Percentiles rank a stretch among this genome's conserved stretches.
These are phyloP conservation scores for Pediacus dermestoides DNA, from an alignment of 2,888 invertebrate genomes.

Conservation along the genomic window DNA sequence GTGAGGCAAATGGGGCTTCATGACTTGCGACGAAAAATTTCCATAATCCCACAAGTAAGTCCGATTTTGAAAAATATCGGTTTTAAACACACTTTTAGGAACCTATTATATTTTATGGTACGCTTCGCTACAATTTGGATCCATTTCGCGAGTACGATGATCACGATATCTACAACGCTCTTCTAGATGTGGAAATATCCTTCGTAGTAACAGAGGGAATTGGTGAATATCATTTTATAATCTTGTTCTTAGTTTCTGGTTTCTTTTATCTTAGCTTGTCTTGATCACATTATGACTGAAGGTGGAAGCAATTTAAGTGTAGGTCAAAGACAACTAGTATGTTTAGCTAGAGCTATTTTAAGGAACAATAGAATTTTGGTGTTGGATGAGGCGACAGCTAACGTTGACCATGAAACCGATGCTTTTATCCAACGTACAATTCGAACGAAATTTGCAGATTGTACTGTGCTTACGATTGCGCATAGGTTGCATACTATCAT, in stretches of 20 bases:
- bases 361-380: conserved; percentile 68
- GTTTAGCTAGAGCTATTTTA: conserved; percentile 74
- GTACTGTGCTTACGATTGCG: conserved; percentile 62
- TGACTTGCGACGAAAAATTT: conserved; percentile 56
- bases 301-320: conserved; percentile 75
- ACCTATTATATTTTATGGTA: conserved; percentile 64
- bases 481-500: conserved; percentile 65
- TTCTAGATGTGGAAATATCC: conserved; percentile 52
- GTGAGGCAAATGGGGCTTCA: conserved; percentile 52
- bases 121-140: conserved; percentile 63
- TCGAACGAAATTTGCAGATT: conserved; percentile 52
- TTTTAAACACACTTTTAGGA: conserved; percentile 46
- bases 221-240: conserved; percentile 26
- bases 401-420: conserved; percentile 59
- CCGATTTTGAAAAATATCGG: conserved; percentile 8
- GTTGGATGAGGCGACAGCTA: conserved; percentile 60
- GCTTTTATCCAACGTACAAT: conserved; percentile 56
- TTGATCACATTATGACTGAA: conserved; percentile 65
- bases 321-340: conserved; percentile 77
- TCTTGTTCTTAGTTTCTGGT: conserved; percentile 2
- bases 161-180: conserved; percentile 34
- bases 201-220: conserved; percentile 47
- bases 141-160: conserved; percentile 56
- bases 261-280: conserved; percentile 27
- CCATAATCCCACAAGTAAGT: conserved; percentile 59